These are phyloP conservation scores for Lagocephalus sceleratus DNA, from an alignment of 2,797 vertebrate genomes.

Conservation along the genomic window DNA sequence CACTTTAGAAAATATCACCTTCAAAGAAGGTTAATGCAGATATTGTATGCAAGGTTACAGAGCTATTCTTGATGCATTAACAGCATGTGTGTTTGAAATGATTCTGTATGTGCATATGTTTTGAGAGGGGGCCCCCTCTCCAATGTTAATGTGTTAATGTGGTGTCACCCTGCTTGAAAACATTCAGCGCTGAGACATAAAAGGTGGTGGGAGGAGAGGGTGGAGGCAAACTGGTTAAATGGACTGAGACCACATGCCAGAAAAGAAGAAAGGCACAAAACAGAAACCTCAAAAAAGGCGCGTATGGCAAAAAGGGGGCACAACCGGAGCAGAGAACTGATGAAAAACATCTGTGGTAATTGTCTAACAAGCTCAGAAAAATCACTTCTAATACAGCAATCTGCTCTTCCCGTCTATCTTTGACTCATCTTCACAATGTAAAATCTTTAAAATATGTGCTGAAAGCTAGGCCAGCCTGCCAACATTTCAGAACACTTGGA, in stretches of 20 bases:
- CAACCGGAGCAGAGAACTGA: conserved; percentile 8
- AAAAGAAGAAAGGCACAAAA: conserved; percentile 12
- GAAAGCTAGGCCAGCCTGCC: conserved; percentile 14
- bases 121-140: conserved; percentile 29
- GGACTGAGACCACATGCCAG: conserved; percentile 21
- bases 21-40: conserved; percentile 40
- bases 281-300: conserved; percentile 3
- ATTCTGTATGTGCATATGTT: conserved; percentile 8
- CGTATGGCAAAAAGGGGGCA: conserved; percentile 6
- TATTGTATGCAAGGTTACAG: conserved; percentile 38
- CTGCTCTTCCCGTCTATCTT: neutral
- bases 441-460: conserved; percentile 16
- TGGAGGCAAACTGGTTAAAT: conserved; percentile 22
- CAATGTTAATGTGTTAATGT: conserved; percentile 47
- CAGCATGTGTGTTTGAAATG: conserved; percentile 2
- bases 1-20: no score
- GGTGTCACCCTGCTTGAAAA: conserved; percentile 53
- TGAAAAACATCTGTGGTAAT: conserved; percentile 3
- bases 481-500: conserved; percentile 17
- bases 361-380: neutral
- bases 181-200: conserved; percentile 46
- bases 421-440: neutral
- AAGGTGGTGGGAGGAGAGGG: conserved; percentile 32
- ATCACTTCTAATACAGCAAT: neutral
- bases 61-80: conserved; percentile 20